Percentiles rank a stretch among this genome's conserved stretches.
Conservation (phyloP, 2,797 vertebrate genomes). For the Darevskia nairensis region DNA sequence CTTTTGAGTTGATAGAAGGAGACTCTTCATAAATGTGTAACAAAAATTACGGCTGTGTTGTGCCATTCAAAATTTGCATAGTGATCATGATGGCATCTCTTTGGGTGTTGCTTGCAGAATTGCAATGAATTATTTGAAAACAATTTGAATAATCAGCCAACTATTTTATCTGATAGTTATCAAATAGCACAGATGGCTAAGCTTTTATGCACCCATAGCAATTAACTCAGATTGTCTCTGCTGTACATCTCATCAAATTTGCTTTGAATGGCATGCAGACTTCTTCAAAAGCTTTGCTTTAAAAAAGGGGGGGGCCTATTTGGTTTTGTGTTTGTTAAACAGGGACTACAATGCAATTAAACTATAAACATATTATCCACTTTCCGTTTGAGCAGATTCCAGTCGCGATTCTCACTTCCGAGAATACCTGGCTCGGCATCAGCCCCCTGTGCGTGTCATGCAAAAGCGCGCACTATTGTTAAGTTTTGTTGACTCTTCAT, state of each 20-base stretch:
- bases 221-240: constrained; percentile 44
- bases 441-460: not conserved
- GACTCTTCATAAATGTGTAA: not conserved
- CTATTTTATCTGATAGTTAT: constrained; percentile 37
- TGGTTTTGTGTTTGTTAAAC: constrained; percentile 1
- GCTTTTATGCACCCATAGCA: constrained; percentile 46
- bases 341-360: constrained; percentile 16
- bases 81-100: constrained; percentile 8
- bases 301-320: not conserved
- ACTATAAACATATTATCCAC: not conserved
- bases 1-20: not conserved
- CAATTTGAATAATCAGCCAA: constrained; percentile 54
- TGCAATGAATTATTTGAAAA: constrained; percentile 41
- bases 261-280: not conserved
- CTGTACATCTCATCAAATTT: constrained; percentile 31
- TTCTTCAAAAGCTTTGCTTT: not conserved
- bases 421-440: not conserved
- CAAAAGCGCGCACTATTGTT: not conserved
- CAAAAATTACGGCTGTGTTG: constrained; percentile 5
- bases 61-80: constrained; percentile 22
- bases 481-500: not conserved
- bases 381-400: constrained; percentile 2
- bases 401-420: not conserved
- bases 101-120: constrained; percentile 35
- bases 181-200: constrained; percentile 56